A percentile compares a stretch with the other conserved stretches of the same genome.
phyloP scores from a whole-genome alignment of 2,113 vertebrate species.

The Sinocyclocheilus maitianheensis region DNA sequence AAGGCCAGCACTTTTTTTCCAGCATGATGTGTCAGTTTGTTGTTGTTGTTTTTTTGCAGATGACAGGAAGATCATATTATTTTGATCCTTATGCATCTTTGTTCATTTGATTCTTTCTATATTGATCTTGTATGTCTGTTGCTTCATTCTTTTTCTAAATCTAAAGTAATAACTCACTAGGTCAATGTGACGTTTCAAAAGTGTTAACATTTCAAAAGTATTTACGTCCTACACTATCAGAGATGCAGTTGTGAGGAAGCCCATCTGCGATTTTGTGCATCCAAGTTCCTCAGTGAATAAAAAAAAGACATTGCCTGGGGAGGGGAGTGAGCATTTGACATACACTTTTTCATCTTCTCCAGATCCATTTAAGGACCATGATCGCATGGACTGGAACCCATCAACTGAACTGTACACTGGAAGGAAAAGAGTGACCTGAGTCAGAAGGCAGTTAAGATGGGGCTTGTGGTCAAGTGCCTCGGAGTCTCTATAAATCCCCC shows the following conservation, averaged over 20 bases:
- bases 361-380: conserved; percentile 72
- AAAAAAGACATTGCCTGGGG: conserved; percentile 32
- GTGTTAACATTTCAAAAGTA: neutral
- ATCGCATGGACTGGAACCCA: conserved; percentile 61
- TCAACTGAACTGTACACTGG: conserved; percentile 62
- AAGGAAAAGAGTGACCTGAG: conserved; percentile 59
- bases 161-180: neutral
- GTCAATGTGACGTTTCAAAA: neutral
- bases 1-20: neutral
- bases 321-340: conserved; percentile 57
- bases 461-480: conserved; percentile 58
- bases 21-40: neutral
- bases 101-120: neutral
- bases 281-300: conserved; percentile 55
- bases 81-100: neutral
- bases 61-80: neutral
- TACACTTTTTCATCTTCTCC: conserved; percentile 65
- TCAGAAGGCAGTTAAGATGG: conserved; percentile 57
- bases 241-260: conserved; percentile 51
- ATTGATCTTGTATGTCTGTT: neutral
- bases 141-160: neutral
- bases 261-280: conserved; percentile 60
- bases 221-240: neutral
- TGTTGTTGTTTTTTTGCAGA: neutral
- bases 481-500: conserved; percentile 58